These are phyloP conservation scores for Diplodus puntazzo DNA, from an alignment of 2,797 vertebrate species.

Conservation along the genomic window DNA sequence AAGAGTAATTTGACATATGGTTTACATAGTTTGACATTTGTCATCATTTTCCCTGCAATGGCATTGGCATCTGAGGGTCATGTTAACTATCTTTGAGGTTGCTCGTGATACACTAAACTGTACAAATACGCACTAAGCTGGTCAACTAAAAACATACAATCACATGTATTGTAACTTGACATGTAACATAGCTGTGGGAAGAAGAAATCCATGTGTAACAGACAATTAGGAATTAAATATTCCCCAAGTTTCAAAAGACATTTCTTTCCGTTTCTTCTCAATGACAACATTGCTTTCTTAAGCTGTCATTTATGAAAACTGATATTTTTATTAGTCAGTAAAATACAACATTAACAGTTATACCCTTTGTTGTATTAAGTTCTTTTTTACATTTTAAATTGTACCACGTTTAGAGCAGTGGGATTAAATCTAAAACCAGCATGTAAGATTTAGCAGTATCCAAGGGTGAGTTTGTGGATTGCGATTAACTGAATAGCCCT, in stretches of 20 bases:
- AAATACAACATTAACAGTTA: background rate
- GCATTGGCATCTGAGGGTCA: background rate
- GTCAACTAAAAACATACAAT: background rate
- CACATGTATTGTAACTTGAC: background rate
- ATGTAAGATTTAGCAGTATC: too few species aligned
- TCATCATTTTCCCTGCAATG: background rate
- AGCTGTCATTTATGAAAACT: background rate
- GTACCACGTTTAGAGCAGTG: background rate
- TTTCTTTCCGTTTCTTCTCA: background rate
- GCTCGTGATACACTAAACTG: background rate
- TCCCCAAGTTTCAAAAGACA: background rate
- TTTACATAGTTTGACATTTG: too few species aligned
- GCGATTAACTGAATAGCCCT: too few species aligned
- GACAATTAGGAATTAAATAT: background rate
- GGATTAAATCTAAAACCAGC: background rate
- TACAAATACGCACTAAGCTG: background rate
- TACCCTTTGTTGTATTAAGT: background rate
- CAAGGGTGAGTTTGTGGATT: too few species aligned
- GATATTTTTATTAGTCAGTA: background rate
- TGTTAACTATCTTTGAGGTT: slow-evolving; percentile 2
- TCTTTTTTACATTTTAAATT: background rate
- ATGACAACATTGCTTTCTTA: background rate
- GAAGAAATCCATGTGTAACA: background rate
- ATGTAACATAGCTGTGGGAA: background rate
- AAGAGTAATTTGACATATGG: background rate